These are phyloP conservation scores for Leptinotarsa undecemlineata DNA, from an alignment of 1,140 invertebrate genomes.

Conservation along the genomic window DNA sequence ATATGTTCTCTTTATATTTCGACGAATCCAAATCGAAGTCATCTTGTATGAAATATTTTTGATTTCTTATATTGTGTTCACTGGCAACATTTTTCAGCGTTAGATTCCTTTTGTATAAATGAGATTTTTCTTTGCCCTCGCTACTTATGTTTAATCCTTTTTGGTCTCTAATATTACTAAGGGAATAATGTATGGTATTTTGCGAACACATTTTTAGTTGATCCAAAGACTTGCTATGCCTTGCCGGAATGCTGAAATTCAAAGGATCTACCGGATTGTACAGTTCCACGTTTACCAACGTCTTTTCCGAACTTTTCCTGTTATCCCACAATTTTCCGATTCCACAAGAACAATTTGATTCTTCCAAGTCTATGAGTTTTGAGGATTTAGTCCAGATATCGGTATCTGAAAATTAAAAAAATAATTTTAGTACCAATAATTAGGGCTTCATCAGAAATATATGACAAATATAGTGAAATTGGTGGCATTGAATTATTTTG, in stretches of 20 bases:
- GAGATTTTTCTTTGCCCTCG: slow-evolving; percentile 10
- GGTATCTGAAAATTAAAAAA: not conserved
- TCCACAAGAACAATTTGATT: slow-evolving; percentile 41
- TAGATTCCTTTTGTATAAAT: slow-evolving; percentile 52
- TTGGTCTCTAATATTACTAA: slow-evolving; percentile 12
- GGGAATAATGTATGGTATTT: slow-evolving; percentile 41
- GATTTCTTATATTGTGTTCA: slow-evolving; percentile 46
- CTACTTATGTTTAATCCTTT: not conserved
- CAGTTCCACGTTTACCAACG: slow-evolving; percentile 21
- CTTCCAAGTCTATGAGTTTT: slow-evolving; percentile 20
- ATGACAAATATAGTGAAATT: no score
- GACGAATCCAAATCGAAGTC: not conserved
- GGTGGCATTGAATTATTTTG: no score
- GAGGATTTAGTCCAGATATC: slow-evolving; percentile 7
- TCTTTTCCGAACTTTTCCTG: slow-evolving; percentile 35
- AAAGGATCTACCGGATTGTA: slow-evolving; percentile 43
- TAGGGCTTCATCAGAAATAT: no score
- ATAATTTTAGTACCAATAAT: no score
- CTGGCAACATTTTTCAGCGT: slow-evolving; percentile 53
- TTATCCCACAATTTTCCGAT: slow-evolving; percentile 39
- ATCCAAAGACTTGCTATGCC: slow-evolving; percentile 80
- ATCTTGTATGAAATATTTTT: slow-evolving; percentile 24
- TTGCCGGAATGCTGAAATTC: slow-evolving; percentile 62
- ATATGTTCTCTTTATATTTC: slow-evolving; percentile 16
- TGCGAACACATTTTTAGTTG: slow-evolving; percentile 59